These are phyloP conservation scores for Tachina lurida DNA, from an alignment of 2,888 invertebrate species.

Conservation along the genomic window DNA sequence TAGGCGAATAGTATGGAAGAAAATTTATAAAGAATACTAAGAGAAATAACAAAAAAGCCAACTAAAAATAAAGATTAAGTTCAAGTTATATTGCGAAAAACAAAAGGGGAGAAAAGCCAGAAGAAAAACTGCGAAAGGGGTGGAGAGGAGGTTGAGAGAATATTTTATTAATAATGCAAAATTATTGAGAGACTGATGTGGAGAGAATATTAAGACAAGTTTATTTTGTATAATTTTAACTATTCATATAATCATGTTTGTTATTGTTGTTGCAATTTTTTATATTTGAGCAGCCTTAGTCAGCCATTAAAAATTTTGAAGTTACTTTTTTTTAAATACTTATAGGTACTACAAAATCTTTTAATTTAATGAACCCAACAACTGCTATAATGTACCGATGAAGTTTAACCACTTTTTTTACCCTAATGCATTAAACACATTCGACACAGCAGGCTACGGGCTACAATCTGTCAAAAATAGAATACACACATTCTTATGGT, in stretches of 20 bases:
- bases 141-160: not conserved
- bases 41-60: conserved; percentile 17
- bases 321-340: conserved; percentile 8
- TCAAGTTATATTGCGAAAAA: conserved; percentile 25
- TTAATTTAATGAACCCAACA: conserved; percentile 11
- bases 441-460: too few species aligned
- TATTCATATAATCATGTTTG: conserved; percentile 5
- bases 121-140: not conserved
- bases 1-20: conserved; percentile 5
- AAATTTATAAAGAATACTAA: conserved; percentile 1
- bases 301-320: conserved; percentile 14
- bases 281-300: conserved; percentile 21
- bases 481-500: too few species aligned
- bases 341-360: not conserved
- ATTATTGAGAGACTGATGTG: not conserved
- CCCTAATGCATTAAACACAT: too few species aligned
- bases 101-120: not conserved
- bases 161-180: conserved; percentile 1
- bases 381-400: conserved; percentile 25
- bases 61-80: conserved; percentile 28
- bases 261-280: not conserved
- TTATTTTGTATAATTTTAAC: conserved; percentile 16
- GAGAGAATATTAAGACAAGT: conserved; percentile 37
- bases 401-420: conserved; percentile 11
- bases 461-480: too few species aligned